Conservation (phyloP, 2,888 invertebrate species). For the Morpho deidamia region DNA sequence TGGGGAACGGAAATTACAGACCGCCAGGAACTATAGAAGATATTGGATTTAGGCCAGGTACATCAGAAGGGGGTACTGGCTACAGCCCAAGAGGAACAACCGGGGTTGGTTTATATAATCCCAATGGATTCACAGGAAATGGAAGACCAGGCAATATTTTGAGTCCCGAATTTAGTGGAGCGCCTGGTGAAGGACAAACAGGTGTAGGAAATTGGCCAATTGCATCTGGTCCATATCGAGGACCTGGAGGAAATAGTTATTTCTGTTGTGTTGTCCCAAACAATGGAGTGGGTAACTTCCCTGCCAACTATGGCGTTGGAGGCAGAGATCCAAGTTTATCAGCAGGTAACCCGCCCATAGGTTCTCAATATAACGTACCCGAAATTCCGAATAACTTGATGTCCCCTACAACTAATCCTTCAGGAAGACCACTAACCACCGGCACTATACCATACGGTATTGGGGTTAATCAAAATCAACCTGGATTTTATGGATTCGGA, state of each 20-base stretch:
- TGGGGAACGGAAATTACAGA: background rate
- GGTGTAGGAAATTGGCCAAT: conserved; percentile 19
- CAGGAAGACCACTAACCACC: background rate
- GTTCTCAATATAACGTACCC: background rate
- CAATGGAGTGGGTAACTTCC: conserved; percentile 9
- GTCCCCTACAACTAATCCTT: background rate
- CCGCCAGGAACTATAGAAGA: background rate
- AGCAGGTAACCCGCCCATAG: background rate
- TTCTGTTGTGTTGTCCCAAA: conserved; percentile 28
- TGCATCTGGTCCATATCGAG: conserved; percentile 24
- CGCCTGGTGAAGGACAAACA: background rate
- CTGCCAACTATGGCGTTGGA: conserved; percentile 5
- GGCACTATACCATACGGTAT: conserved; percentile 4
- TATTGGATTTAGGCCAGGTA: background rate
- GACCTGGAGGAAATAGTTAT: conserved; percentile 24
- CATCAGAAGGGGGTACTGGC: background rate
- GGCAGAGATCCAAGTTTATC: background rate
- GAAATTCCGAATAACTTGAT: conserved; percentile 6
- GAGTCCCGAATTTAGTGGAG: background rate
- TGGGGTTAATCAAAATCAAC: background rate
- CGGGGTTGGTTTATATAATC: background rate
- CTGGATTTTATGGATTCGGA: background rate
- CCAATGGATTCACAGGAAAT: background rate
- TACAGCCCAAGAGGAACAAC: background rate
- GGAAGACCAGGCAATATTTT: background rate